Evolutionary conservation across 2,888 invertebrate species (phyloP), one percentile per base, ranked within the genome.

Genomic region (Palloptera scutellata): DNA sequence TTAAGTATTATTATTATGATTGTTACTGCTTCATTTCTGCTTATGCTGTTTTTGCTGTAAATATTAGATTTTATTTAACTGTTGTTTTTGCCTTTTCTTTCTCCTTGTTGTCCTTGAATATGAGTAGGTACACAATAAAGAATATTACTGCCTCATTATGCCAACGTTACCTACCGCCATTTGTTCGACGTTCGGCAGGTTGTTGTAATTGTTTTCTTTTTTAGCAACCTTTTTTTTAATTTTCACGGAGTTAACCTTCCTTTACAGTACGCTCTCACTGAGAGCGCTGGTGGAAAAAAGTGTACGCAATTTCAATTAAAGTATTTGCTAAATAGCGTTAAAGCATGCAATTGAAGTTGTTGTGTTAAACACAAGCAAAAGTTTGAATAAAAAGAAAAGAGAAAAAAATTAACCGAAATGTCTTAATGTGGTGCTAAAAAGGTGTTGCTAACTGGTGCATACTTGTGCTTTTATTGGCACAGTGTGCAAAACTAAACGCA

Each of bases 351-450:
- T 48, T 42, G 20, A 48, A 11, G 53, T 30, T 48, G 13, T 11
- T 48, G 8, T 1, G 5, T 10, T 11, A 8, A 15, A n/a, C 48
- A 15, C 48, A n/a, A 48, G 11, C 15, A n/a, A 15, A n/a, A 3
- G 48, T 48, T 10, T 13, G n/a, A n/a, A n/a, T 5, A 1, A 48
- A 54, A 19, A n/a, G 17, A 54, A 54, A 12, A 54, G 15, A 48
- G 11, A 48, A 48, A 15, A n/a, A 15, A n/a, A 48, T n/a, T 48
- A n/a, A 48, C 48, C n/a, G 12, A 55, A 64, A 52, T 54, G 61
- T 64, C 64, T 67, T 68, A 68, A 68, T 68, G 63, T 61, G 60
- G 54, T 68, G 68, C 61, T 68, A 61, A 68, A 59, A 60, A 53
- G 60, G 52, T 61, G 45, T 62, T 59, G 52, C 40, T 53, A 57